Evolutionary conservation across 2,113 vertebrate species (phyloP).

Genomic region (Bubo scandiacus): DNA sequence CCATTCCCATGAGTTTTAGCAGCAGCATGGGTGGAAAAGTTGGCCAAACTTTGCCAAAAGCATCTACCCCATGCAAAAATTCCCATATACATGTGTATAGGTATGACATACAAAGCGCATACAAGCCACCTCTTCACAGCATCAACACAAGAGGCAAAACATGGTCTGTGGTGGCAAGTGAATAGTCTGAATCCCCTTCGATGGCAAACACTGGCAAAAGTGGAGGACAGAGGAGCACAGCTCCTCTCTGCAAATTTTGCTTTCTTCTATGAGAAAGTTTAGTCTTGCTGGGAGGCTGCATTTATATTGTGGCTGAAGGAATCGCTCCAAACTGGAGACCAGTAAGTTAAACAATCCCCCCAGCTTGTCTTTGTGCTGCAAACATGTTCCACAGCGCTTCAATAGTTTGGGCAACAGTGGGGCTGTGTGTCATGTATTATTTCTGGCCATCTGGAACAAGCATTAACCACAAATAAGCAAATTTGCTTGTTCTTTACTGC

Average conservation of each 20-base stretch:
- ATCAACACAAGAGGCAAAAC: not conserved
- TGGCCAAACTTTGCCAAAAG: not conserved
- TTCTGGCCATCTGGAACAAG: slow-evolving; percentile 61
- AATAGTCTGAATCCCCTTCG: not conserved
- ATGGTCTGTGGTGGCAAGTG: not conserved
- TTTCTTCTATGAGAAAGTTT: slow-evolving; percentile 32
- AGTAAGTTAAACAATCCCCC: slow-evolving; percentile 61
- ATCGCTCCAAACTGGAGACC: slow-evolving; percentile 47
- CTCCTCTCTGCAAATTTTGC: not conserved
- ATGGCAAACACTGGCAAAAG: not conserved
- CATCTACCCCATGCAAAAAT: not conserved
- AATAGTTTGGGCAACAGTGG: slow-evolving; percentile 1
- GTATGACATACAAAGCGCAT: not conserved
- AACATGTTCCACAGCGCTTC: slow-evolving; percentile 24
- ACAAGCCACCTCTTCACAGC: not conserved
- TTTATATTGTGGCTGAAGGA: slow-evolving; percentile 55
- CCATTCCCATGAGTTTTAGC: not conserved
- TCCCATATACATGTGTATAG: fast-evolving
- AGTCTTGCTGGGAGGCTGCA: slow-evolving; percentile 39
- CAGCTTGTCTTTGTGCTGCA: slow-evolving; percentile 42
- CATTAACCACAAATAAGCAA: slow-evolving; percentile 60
- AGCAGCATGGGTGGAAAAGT: not conserved
- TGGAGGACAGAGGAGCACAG: not conserved
- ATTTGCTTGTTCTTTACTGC: slow-evolving; percentile 40
- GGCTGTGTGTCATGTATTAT: slow-evolving; percentile 39